Base-by-base conservation (phyloP, 2,797 vertebrate species). In the Cygnus olor region DNA sequence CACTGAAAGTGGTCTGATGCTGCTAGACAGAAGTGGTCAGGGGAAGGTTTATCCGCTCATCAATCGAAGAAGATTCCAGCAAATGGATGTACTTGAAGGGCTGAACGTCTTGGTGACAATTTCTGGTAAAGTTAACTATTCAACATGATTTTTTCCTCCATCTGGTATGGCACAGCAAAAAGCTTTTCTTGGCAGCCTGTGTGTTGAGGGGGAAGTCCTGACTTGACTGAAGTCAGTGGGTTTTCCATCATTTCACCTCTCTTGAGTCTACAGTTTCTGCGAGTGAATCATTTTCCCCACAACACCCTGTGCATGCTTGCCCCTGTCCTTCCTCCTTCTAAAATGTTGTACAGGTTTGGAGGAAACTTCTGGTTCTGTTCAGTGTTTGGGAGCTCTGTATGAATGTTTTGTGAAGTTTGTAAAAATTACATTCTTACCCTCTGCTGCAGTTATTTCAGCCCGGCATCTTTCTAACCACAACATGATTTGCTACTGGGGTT, bases 51-150 rank as follows among this genome's bases (percentile, higher is more conserved):
- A 99, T 96, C 99, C 99, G 6, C 98, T 99, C 82, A 99, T 99
- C 96, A 99, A 98, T 97, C 97, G 99, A 69, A 98, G 99, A 49
- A 98, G 99, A 54, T 99, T 99, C 97, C 99, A 99, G 85, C 99
- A 99, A 97, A 99, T 99, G 99, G 99, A 99, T 73, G 99, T 99
- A 56, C 98, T 99, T 68, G 99, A 99, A 97, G 99, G 99, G 76
- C 98, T 99, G 90, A 99, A 99, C 34, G 99, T 99, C 63, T 98
- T 99, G 94, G 99, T 99, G 96, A 99, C 99, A 85, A 99, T 99
- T 98, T 99, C 99, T 97, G 99, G 99, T 99, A 97, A 97, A 73
- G 36, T 92, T 85, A 28, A 72, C 22, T 84, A 53, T 77, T 85
- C n/a, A 53, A n/a, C 8, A 0, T 28, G 22, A 2, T 36, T 11